Evolutionary conservation across 1,140 invertebrate genomes (phyloP).

Genomic region (Hesperophylax magnus): DNA sequence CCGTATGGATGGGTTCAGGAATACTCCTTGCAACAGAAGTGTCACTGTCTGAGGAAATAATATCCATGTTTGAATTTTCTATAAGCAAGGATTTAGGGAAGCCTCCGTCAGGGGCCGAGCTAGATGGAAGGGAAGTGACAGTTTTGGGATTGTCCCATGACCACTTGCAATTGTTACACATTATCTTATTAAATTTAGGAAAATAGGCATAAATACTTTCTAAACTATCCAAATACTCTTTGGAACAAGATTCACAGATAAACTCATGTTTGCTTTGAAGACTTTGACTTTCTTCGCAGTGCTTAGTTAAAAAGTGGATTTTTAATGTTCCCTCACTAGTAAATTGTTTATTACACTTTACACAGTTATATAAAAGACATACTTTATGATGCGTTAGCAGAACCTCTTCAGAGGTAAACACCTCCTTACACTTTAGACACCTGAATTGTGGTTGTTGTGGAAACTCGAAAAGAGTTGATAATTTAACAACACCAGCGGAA

Average conservation of each 20-base stretch:
- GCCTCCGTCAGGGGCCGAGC: neutral
- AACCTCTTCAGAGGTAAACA: neutral
- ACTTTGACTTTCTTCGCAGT: no score
- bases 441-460: neutral
- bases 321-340: conserved; percentile 13
- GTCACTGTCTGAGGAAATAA: neutral
- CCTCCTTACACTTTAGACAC: neutral
- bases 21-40: neutral
- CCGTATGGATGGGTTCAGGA: neutral
- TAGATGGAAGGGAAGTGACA: neutral
- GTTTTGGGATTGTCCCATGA: neutral
- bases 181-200: neutral
- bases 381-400: neutral
- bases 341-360: conserved; percentile 7
- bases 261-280: no score
- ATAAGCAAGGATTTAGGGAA: neutral
- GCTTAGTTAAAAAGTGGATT: no score
- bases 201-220: neutral
- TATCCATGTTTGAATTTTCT: neutral
- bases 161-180: neutral
- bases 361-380: neutral
- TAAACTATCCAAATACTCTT: neutral
- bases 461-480: neutral
- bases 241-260: no score
- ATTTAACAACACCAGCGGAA: neutral